These are phyloP conservation scores for Dendrocincla tyrannina DNA, from an alignment of 2,797 vertebrate species.

Conservation along the genomic window DNA sequence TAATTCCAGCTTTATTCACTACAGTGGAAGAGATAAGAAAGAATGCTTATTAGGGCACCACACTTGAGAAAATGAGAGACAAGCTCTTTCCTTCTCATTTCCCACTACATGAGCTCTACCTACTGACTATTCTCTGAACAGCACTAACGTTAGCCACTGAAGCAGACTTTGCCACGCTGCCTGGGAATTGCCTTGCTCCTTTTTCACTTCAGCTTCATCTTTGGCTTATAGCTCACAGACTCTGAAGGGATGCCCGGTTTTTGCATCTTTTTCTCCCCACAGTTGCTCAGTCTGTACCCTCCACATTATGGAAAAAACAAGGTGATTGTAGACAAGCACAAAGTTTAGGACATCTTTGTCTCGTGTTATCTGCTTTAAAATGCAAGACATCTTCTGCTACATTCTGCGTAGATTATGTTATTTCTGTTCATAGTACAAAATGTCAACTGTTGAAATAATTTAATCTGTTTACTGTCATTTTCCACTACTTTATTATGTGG, in stretches of 20 bases:
- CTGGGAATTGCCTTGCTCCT: not conserved
- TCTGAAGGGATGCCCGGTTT: not conserved
- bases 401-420: not conserved
- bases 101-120: constrained; percentile 47
- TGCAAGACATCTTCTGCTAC: not conserved
- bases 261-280: not conserved
- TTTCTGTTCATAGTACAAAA: not conserved
- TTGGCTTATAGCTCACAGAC: not conserved
- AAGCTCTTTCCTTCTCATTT: not conserved
- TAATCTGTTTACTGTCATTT: not conserved
- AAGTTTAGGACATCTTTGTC: not conserved
- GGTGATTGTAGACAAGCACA: not conserved
- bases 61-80: not conserved
- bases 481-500: not conserved
- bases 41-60: not conserved
- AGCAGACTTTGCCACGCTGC: not conserved
- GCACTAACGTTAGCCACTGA: not conserved
- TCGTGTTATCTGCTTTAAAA: not conserved
- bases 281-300: not conserved
- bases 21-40: not conserved
- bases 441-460: not conserved
- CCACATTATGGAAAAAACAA: not conserved
- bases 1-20: not conserved
- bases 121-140: constrained; percentile 31
- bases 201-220: not conserved